phyloP scores from a whole-genome alignment of 2,113 vertebrate genomes.

The Dascyllus trimaculatus region DNA sequence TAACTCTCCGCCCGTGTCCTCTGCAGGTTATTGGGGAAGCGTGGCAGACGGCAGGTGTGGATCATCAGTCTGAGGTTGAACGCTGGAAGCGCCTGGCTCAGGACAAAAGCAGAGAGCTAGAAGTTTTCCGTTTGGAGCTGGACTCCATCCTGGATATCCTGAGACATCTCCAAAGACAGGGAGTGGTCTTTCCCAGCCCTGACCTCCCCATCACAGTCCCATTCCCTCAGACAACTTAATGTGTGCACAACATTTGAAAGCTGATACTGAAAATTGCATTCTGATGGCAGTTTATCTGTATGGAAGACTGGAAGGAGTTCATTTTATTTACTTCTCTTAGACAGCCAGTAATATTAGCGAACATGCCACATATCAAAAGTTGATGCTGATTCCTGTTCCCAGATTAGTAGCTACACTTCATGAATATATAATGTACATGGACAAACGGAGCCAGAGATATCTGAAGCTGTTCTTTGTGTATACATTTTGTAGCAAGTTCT shows the following conservation, averaged over 20 bases:
- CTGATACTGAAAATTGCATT: not conserved
- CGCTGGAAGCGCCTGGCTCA: slow-evolving; percentile 90
- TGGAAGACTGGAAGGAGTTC: not conserved
- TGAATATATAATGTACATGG: not conserved
- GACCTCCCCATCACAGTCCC: not conserved
- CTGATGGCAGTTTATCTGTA: not conserved
- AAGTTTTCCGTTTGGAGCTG: slow-evolving; percentile 90
- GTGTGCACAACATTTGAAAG: not conserved
- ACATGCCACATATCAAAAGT: not conserved
- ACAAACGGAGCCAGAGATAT: no score
- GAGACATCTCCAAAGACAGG: slow-evolving; percentile 90
- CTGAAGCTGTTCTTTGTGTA: no score
- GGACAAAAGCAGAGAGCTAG: slow-evolving; percentile 89
- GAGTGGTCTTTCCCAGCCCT: slow-evolving; percentile 85
- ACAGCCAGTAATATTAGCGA: no score
- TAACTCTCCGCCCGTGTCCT: not conserved
- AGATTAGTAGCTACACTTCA: no score
- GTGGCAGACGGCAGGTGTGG: slow-evolving; percentile 67
- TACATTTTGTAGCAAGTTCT: rapidly evolving
- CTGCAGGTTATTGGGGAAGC: slow-evolving; percentile 86
- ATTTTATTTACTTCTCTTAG: no score
- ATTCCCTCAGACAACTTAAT: slow-evolving; percentile 14
- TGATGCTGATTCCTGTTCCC: not conserved
- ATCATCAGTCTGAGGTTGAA: slow-evolving; percentile 84
- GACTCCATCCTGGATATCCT: slow-evolving; percentile 94